Conservation (phyloP, 2,888 invertebrate species). For the Steinernema scapterisci region DNA sequence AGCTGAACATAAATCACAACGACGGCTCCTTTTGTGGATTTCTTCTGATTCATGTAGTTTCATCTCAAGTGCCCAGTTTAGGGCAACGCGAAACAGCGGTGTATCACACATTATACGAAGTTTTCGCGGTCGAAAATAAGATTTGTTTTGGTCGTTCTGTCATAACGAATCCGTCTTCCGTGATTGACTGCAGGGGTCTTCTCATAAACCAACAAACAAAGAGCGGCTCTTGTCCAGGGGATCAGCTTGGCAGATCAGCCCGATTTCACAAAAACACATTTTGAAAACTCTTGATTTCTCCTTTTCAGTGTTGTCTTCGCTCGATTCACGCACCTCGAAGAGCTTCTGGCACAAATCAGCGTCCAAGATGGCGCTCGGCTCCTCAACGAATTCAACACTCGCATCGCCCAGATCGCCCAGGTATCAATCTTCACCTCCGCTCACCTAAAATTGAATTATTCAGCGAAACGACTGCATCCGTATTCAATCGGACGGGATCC, state of each 20-base stretch:
- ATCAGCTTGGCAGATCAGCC: not conserved
- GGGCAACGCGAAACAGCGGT: no score
- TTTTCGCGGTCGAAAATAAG: no score
- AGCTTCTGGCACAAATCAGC: conserved; percentile 56
- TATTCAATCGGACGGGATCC: conserved; percentile 45
- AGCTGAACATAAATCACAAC: not conserved
- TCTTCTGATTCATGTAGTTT: no score
- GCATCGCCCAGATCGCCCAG: conserved; percentile 43
- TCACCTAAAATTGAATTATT: conserved; percentile 11
- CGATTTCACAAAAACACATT: not conserved
- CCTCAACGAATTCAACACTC: conserved; percentile 57
- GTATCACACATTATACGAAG: no score
- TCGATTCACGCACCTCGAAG: conserved; percentile 57
- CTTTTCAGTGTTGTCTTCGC: conserved; percentile 58
- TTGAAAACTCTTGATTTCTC: not conserved
- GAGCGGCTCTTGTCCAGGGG: not conserved
- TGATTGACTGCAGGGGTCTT: no score
- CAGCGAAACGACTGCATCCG: conserved; percentile 43
- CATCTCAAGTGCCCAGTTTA: no score
- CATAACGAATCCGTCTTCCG: no score
- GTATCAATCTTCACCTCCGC: conserved; percentile 29
- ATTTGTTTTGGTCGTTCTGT: no score
- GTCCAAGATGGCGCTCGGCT: conserved; percentile 61
- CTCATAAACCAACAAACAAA: no score
- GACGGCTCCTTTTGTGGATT: not conserved